Evolutionary conservation across 2,113 vertebrate species (phyloP), one percentile per base, ranked within the genome.

Genomic region (Aix galericulata): DNA sequence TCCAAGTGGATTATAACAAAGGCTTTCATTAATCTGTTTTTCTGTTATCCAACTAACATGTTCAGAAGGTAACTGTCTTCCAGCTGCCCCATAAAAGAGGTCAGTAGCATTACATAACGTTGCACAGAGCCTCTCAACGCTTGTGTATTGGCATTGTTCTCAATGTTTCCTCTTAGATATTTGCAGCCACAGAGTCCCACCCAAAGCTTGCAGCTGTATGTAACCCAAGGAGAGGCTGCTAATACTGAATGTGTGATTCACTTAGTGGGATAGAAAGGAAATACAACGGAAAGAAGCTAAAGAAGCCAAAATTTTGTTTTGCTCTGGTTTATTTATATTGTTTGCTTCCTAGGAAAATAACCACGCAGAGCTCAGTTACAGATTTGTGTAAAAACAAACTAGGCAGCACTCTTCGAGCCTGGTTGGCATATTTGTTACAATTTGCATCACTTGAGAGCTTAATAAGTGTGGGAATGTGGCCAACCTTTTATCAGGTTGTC

Each of bases 401-500:
- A 85, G 38, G 84, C 84, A 94, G 38, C 1, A 6, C 82, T 86
- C 88, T 90, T 92, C 50, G 27, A 89, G 44, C 58, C 55, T 82
- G 59, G 48, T 85, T 96, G 92, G 93, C 91, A 58, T 91, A 86
- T 92, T 93, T 95, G 95, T 93, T 96, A 94, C 73, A 84, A 91
- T 97, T 95, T 95, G 85, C 93, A 95, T 96, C 72, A 94, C 85
- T 94, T 89, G 73, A 89, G 93, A 92, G 93, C 75, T 93, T 95
- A 96, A 83, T 89, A 89, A 89, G 74, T 93, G n/a, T 80, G 92
- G 93, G 88, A 96, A 84, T 34, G 69, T 75, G 73, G 88, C 89
- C 95, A 96, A 82, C 69, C 93, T 91, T 96, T 97, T 94, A 93
- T 96, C 94, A 93, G 93, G 89, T 94, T 96, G 95, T 95, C 89